These are phyloP conservation scores for Cantharis flavilabris DNA, from an alignment of 2,888 invertebrate genomes.

Conservation along the genomic window DNA sequence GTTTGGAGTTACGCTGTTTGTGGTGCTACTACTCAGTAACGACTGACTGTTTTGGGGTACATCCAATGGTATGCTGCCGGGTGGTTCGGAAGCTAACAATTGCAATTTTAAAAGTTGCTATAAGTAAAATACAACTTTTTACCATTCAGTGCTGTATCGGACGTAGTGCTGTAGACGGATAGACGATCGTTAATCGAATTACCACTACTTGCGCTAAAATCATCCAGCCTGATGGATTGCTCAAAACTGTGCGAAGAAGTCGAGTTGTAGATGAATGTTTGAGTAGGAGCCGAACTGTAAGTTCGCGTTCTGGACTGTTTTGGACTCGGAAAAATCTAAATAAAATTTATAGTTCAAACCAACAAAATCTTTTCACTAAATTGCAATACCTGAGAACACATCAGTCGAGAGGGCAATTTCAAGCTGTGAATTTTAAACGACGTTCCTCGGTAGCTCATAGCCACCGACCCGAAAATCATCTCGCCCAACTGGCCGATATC, in stretches of 20 bases:
- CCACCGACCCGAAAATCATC: conserved; percentile 91
- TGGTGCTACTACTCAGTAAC: conserved; percentile 14
- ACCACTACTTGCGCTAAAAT: conserved; percentile 48
- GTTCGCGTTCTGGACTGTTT: conserved; percentile 34
- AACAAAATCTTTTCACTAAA: conserved; percentile 1
- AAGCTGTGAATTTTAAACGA: conserved; percentile 83
- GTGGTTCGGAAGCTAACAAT: neutral
- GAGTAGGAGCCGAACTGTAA: conserved; percentile 42
- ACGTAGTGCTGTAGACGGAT: conserved; percentile 49
- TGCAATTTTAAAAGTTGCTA: conserved; percentile 5
- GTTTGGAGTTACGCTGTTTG: conserved; percentile 39
- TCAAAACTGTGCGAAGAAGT: conserved; percentile 43
- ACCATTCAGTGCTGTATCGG: conserved; percentile 48
- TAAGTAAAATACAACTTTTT: neutral
- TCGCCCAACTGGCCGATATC: conserved; percentile 82
- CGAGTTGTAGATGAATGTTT: conserved; percentile 33
- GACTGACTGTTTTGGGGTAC: conserved; percentile 38
- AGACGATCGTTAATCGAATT: conserved; percentile 48
- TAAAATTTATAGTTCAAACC: neutral
- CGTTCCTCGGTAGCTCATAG: conserved; percentile 85
- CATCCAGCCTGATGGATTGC: conserved; percentile 46
- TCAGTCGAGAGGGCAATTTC: conserved; percentile 46
- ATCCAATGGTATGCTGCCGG: conserved; percentile 42
- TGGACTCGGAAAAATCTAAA: conserved; percentile 50
- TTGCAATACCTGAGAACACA: conserved; percentile 59